A percentile compares a stretch with the other conserved stretches of the same genome.
phyloP scores from a whole-genome alignment of 64 coral and sea anemone genomes.

The Platygyra sinensis region DNA sequence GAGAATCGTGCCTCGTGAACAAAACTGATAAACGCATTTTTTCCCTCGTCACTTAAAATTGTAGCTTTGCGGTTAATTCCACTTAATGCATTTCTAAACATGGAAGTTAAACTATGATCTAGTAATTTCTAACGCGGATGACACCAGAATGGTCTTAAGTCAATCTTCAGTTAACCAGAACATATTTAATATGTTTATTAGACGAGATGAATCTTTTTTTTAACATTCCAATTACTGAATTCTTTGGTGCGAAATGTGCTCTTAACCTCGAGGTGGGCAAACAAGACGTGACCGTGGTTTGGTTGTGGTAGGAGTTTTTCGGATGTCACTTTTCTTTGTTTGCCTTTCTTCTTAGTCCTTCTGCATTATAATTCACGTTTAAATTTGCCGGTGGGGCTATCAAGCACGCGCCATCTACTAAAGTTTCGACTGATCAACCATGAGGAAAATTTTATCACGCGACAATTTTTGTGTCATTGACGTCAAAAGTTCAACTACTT shows the following conservation, averaged over 20 bases:
- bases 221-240: neutral
- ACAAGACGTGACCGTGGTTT: neutral
- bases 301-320: neutral
- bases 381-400: neutral
- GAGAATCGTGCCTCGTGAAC: neutral
- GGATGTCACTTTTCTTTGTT: neutral
- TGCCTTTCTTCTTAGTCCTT: neutral
- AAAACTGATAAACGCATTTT: no score
- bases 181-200: neutral
- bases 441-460: no score
- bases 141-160: neutral
- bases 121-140: no score
- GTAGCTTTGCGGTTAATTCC: no score
- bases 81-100: no score
- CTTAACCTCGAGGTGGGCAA: neutral
- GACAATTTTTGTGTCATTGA: no score
- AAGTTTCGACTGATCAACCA: no score
- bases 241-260: neutral
- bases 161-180: neutral
- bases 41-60: no score
- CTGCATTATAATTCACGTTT: neutral
- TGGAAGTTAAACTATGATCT: no score
- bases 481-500: no score
- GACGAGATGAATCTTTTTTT: neutral
- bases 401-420: neutral